Base-by-base conservation (phyloP, 2,797 vertebrate species). In the Heliangelus exortis region DNA sequence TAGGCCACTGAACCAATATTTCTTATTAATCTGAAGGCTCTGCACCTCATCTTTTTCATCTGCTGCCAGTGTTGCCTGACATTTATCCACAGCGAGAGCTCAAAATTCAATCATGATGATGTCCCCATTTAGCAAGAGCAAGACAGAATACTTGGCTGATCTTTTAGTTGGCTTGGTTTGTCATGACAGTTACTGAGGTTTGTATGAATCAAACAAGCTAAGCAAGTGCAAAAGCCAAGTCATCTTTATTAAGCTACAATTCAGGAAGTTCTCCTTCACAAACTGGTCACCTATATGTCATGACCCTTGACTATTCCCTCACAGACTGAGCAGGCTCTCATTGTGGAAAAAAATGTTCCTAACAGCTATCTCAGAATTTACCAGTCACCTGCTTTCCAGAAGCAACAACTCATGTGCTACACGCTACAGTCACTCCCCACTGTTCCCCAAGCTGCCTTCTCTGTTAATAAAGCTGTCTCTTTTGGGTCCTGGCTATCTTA, bases 221-320 rank as follows among this genome's bases (percentile, higher is more conserved):
- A 61, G 28, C 18, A 72, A 77, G 26, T 10, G 66, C 71, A 86
- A 73, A 78, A 84, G 26, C 10, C 41, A 10, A 2, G 6, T 28
- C 68, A 45, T 0, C 50, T 86, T 50, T 72, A 26, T 75, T 62
- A 21, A 62, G 25, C 28, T 73, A 28, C 43, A 31, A 15, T 77
- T 29, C 18, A 63, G 45, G 34, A 14, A 48, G 34, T 2, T 58
- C 5, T 34, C 76, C 59, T 59, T 76, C 53, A 55, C 20, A 63
- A 25, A 15, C 14, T 61, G n/a, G 4, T 57, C 31, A 31, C 58
- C 53, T 66, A 29, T 25, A 1, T 4, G 5, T 26, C 51, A 55
- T 1, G 1, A 67, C 1, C 41, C 6, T 15, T 18, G 6, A 23
- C 34, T 39, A 26, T 1, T 45, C 50, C 25, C 55, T 47, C 36